Evolutionary conservation across 2,888 invertebrate species (phyloP).

Genomic region (Drosophila mettleri): DNA sequence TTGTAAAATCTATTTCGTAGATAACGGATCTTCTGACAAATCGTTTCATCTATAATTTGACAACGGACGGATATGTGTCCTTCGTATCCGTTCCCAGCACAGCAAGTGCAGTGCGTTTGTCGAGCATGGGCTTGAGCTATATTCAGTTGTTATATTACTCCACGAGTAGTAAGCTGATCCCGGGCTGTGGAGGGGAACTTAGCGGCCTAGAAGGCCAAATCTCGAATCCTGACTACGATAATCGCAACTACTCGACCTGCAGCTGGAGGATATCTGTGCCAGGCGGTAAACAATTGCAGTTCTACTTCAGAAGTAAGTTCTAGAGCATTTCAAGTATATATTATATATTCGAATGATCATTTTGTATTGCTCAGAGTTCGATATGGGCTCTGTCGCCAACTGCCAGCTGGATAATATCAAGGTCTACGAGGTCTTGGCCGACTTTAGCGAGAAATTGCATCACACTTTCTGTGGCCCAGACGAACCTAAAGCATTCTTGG

Average conservation of each 20-base stretch:
- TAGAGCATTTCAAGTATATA: neutral
- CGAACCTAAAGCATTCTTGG: slow-evolving; percentile 81
- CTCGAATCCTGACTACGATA: slow-evolving; percentile 88
- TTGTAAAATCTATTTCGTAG: slow-evolving; percentile 42
- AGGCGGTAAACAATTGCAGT: slow-evolving; percentile 46
- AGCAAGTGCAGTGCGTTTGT: slow-evolving; percentile 71
- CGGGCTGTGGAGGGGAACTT: slow-evolving; percentile 80
- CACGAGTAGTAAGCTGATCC: slow-evolving; percentile 45
- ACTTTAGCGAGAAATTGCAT: slow-evolving; percentile 69
- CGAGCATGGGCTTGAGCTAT: slow-evolving; percentile 7
- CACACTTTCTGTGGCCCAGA: slow-evolving; percentile 84
- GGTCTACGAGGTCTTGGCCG: slow-evolving; percentile 86
- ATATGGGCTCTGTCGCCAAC: slow-evolving; percentile 87
- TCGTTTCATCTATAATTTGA: slow-evolving; percentile 48
- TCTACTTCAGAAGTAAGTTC: slow-evolving; percentile 70
- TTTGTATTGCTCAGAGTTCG: slow-evolving; percentile 85
- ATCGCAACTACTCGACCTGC: slow-evolving; percentile 86
- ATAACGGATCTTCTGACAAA: slow-evolving; percentile 70
- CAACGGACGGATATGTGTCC: neutral
- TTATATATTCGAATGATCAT: neutral
- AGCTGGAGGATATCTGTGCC: slow-evolving; percentile 88
- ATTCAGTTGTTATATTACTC: slow-evolving; percentile 63
- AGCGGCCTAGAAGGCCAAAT: slow-evolving; percentile 82
- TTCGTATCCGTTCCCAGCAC: slow-evolving; percentile 32
- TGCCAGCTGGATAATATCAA: slow-evolving; percentile 89